Evolutionary conservation across 2,113 vertebrate species (phyloP), one percentile per base, ranked within the genome.

Genomic region (Rhea americana): DNA sequence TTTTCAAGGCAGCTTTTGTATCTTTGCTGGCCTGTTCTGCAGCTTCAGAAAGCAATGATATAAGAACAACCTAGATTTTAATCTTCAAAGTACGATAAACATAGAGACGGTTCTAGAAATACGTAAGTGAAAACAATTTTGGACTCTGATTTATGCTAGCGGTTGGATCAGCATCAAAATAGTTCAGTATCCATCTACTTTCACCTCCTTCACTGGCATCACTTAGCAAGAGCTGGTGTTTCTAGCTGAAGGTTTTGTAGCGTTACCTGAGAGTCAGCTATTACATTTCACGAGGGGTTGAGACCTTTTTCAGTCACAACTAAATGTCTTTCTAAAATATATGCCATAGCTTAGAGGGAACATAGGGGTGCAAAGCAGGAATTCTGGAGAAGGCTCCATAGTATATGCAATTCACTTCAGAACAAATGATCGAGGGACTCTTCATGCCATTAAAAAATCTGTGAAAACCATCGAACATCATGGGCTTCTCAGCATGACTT

Each of bases 1-100:
- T 75, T 94, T 93, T 90, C 6, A 8, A 93, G 77, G 78, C 70
- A 86, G 62, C 41, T 63, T 80, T 50, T 71, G 41, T 76, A 62
- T 50, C 80, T 79, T 67, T 90, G 76, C 62, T 76, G 83, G n/a
- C 12, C 55, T 89, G 14, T 62, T 43, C 78, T 85, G 45, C 63
- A 89, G 81, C 74, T 85, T 87, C 58, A 62, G 24, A 90, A 88
- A 66, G 1, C 56, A 86, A 21, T 2, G 2, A n/a, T 37, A 41
- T 19, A 79, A 53, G 48, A 79, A 19, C 37, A 41, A 24, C 21
- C 26, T 62, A 50, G 32, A 63, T 63, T 32, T 48, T 25, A 41
- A 78, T 66, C 83, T 91, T 93, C 76, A 82, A 75, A 50, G 43
- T 5, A n/a, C 1, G 24, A 37, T 7, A 51, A 68, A 86, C 0